A percentile compares a stretch with the other conserved stretches of the same genome.
phyloP scores from a whole-genome alignment of 2,113 vertebrate species.

The Athene noctua region DNA sequence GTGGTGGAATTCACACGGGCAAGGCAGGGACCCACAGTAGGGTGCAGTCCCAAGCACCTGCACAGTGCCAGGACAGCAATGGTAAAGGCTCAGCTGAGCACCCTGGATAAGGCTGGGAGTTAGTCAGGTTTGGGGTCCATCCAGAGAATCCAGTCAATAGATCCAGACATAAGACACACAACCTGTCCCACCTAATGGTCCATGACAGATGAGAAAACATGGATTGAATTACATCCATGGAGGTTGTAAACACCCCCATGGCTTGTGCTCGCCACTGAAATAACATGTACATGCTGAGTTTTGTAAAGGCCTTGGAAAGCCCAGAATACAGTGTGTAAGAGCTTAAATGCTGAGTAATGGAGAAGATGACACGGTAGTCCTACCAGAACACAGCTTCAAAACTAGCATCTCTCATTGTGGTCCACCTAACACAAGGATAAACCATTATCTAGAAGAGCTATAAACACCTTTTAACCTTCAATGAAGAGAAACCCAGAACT shows the following conservation, averaged over 20 bases:
- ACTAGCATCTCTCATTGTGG: background rate
- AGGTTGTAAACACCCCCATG: background rate
- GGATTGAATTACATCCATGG: accelerated
- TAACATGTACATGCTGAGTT: background rate
- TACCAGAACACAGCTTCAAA: background rate
- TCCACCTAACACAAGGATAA: background rate
- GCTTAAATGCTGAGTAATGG: background rate
- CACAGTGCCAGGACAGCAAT: background rate
- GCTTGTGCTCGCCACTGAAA: background rate
- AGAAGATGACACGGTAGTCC: background rate
- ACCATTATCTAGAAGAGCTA: background rate
- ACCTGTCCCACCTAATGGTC: background rate
- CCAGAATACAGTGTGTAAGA: background rate
- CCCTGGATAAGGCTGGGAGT: background rate
- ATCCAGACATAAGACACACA: background rate
- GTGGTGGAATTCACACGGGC: accelerated
- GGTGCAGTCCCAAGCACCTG: background rate
- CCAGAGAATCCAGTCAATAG: background rate
- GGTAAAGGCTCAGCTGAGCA: background rate
- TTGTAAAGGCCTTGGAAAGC: background rate
- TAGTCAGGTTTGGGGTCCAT: background rate
- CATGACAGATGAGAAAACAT: background rate
- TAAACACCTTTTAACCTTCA: background rate
- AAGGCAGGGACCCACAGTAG: accelerated
- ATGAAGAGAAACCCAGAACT: background rate